Evolutionary conservation across 2,113 vertebrate genomes (phyloP).

Genomic region (Columbina picui): DNA sequence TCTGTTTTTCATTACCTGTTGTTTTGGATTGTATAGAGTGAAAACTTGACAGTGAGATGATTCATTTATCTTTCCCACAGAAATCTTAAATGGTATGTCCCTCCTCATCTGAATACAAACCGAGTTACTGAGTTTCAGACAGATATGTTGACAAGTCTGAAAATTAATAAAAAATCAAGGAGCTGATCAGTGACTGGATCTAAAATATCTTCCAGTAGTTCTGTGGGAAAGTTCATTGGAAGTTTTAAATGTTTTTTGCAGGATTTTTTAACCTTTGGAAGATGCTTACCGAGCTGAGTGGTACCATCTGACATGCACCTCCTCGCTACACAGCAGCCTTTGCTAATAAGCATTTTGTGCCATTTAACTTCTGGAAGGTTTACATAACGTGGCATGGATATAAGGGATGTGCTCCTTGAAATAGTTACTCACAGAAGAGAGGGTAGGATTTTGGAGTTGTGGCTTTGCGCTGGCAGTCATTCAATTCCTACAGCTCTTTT

Average conservation of each 20-base stretch:
- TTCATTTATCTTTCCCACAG: not conserved
- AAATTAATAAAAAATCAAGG: not conserved
- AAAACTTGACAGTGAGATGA: not conserved
- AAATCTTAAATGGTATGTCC: not conserved
- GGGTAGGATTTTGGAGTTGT: not conserved
- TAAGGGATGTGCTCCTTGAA: not conserved
- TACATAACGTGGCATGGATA: not conserved
- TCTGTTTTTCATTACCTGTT: not conserved
- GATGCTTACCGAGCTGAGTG: fast-evolving
- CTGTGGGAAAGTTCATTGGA: not conserved
- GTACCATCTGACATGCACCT: not conserved
- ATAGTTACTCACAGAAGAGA: not conserved
- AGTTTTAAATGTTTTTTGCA: not conserved
- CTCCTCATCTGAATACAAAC: not conserved
- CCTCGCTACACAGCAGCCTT: not conserved
- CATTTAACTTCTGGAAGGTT: not conserved
- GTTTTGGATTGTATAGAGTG: not conserved
- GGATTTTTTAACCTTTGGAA: not conserved
- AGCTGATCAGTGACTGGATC: not conserved
- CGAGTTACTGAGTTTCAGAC: not conserved
- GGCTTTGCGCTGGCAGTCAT: not conserved
- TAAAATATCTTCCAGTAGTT: not conserved
- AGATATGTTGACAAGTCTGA: not conserved
- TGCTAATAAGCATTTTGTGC: not conserved
- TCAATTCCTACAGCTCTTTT: not conserved